Evolutionary conservation across 2,113 vertebrate genomes (phyloP), one percentile per base, ranked within the genome.

Genomic region (Tachysurus fulvidraco): DNA sequence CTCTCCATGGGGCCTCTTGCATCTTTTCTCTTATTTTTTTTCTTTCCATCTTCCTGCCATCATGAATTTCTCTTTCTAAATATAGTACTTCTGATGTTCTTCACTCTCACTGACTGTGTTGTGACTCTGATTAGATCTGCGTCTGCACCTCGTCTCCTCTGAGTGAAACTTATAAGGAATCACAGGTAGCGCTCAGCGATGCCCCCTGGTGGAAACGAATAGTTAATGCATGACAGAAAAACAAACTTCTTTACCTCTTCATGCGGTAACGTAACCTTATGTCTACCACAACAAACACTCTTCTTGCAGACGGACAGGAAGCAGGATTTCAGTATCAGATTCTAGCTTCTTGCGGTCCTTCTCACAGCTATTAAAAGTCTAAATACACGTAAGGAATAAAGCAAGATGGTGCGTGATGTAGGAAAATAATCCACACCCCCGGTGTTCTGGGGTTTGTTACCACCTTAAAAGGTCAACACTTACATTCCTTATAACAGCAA

Each of bases 111-210:
- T 60, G 9, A 36, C 30, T 17, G 8, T 11, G 19, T 36, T 83
- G 64, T 16, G 36, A 52, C 36, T 52, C 69, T 74, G 25, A 44
- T 80, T 19, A 81, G 65, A 81, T 81, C 69, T 10, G 52, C 57
- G 6, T 60, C 54, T 41, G 69, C 12, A 55, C 5, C 13, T 28
- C 28, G 23, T 12, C 46, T 54, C 25, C 74, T 54, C n/a, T 36
- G 54, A 80, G 17, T 41, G 30, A 59, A 80, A 80, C 28, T 59
- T 74, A 62, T 80, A 46, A 80, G 73, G 69, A 25, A 81, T 79
- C 52, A 30, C 50, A 85, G 83, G 84, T 83, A 79, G 74, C 46
- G 41, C 81, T 81, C 52, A 60, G 17, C 25, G 69, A 78, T 50
- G 64, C 83, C 84, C 36, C 23, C 57, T 52, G 25, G 21, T n/a